Evolutionary conservation across 2,888 invertebrate genomes (phyloP), one percentile per base, ranked within the genome.

Genomic region (Drosophila falleni): DNA sequence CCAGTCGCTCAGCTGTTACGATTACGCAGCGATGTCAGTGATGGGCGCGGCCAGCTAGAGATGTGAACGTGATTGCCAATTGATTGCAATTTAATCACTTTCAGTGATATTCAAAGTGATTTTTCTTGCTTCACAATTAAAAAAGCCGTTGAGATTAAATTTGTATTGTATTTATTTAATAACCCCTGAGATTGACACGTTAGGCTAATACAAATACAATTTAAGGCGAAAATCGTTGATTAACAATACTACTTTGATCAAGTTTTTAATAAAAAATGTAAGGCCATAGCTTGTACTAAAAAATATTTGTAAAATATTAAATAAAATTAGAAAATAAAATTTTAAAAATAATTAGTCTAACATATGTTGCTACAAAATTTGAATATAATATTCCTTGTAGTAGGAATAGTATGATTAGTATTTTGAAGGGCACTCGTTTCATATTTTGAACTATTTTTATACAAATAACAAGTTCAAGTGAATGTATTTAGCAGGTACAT

Each of bases 1-100:
- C 56, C 53, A 49, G n/a, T 8, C 54, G 49, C 69, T 70, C 78
- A 77, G 74, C 76, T 78, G 74, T 44, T 74, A 23, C 47, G 31
- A 65, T 44, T 74, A 42, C 47, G 31, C 55, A 46, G 60, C 55
- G 19, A 19, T 55, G 63, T 6, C 64, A 62, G 49, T 58, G 63
- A 68, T 68, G 63, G 53, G 23, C 29, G 49, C 31, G 31, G 29
- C 46, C 10, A 39, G 29, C 46, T 59, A 78, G 76, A 16, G 64
- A 69, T 69, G 78, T 10, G 47, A 55, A 15, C 69, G 78, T 76
- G 78, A 72, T 23, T n/a, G 35, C 10, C 47, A 51, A 50, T 63
- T 49, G 9, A 19, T 15, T 33, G 39, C 49, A 15, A 5, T n/a
- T 13, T 0, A 39, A 37, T 53, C 39, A 11, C 37, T 37, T 44